phyloP scores from a whole-genome alignment of 2,797 vertebrate genomes.

The Lates japonicus region DNA sequence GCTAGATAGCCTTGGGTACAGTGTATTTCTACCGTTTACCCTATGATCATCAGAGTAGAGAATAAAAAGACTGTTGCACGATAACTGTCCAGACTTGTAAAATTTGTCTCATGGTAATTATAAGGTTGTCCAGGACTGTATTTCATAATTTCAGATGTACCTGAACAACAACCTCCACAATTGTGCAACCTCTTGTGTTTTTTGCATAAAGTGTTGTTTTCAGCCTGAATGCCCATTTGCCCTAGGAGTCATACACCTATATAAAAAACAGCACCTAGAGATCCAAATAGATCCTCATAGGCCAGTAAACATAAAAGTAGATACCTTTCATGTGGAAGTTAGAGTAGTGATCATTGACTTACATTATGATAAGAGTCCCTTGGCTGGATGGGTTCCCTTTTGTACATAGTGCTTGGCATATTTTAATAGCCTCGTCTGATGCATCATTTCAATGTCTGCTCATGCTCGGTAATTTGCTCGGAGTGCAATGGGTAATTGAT shows the following conservation, averaged over 20 bases:
- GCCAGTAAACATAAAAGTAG: background rate
- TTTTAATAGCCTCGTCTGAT: constrained; percentile 68
- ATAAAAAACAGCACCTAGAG: background rate
- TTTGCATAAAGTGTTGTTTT: background rate
- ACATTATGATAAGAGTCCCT: constrained; percentile 24
- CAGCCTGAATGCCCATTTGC: background rate
- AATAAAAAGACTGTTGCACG: background rate
- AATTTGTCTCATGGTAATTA: background rate
- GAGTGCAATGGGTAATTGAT: constrained; percentile 72
- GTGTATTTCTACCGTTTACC: background rate
- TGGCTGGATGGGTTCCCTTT: constrained; percentile 42
- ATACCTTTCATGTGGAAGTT: constrained; percentile 6
- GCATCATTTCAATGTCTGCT: constrained; percentile 70
- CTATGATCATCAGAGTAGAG: background rate
- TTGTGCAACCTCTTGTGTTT: background rate
- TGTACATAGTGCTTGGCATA: constrained; percentile 60
- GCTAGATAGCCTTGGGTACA: too few relatives aligned
- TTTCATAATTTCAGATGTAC: background rate
- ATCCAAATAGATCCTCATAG: background rate
- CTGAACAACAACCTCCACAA: background rate
- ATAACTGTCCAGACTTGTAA: background rate
- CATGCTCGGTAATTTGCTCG: constrained; percentile 66
- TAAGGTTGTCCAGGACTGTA: background rate
- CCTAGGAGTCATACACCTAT: background rate
- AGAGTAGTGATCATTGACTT: constrained; percentile 36